phyloP scores from a whole-genome alignment of 2,797 vertebrate species.

The Aratinga solstitialis region DNA sequence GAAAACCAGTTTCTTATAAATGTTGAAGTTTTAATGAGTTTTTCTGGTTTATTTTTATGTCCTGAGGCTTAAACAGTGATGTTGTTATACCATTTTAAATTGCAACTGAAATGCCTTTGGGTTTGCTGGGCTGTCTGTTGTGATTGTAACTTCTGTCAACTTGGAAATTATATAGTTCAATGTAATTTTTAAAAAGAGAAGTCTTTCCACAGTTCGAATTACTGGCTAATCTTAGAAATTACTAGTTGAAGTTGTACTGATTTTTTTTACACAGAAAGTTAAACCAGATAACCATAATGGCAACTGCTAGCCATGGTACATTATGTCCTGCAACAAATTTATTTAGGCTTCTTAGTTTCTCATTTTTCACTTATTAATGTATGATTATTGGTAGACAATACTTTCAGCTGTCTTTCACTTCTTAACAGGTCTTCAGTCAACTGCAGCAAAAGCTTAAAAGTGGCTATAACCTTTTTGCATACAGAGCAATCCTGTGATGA shows the following conservation, averaged over 20 bases:
- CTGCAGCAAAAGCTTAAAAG: neutral
- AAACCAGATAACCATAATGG: neutral
- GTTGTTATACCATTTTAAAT: neutral
- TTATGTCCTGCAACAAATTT: neutral
- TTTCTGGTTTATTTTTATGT: neutral
- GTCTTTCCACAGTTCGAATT: neutral
- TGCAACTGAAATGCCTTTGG: neutral
- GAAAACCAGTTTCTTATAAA: neutral
- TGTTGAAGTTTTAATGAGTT: neutral
- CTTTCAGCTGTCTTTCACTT: neutral
- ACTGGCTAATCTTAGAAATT: neutral
- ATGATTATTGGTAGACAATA: neutral
- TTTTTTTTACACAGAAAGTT: neutral
- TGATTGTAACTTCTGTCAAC: neutral
- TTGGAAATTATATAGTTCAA: neutral
- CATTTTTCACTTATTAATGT: neutral
- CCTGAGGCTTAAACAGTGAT: neutral
- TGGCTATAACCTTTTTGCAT: neutral
- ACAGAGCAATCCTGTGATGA: neutral
- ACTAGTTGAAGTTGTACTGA: neutral
- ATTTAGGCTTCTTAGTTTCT: neutral
- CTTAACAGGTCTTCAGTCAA: neutral
- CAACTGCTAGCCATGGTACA: neutral
- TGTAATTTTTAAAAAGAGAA: neutral
- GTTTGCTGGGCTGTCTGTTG: neutral